These are phyloP conservation scores for Dione juno DNA, from an alignment of 2,888 invertebrate genomes.

Conservation along the genomic window DNA sequence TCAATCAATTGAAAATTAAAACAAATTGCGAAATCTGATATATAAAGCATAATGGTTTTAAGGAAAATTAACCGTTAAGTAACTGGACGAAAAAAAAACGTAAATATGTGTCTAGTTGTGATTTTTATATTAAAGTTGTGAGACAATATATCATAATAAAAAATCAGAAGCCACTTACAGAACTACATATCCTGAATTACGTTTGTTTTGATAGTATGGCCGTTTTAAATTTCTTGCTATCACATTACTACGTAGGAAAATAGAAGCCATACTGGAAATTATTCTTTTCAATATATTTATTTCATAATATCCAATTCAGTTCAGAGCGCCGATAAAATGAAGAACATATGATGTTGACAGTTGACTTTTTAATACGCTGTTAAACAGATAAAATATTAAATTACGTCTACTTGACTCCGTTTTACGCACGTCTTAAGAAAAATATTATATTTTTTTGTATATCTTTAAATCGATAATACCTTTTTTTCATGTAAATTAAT, in stretches of 20 bases:
- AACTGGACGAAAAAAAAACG: no score
- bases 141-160: background rate
- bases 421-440: no score
- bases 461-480: no score
- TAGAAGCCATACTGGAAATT: slow-evolving; percentile 66
- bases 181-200: slow-evolving; percentile 86
- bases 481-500: no score
- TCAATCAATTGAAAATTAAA: no score
- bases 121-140: background rate
- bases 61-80: no score
- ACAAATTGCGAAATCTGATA: no score
- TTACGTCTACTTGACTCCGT: background rate
- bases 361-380: slow-evolving; percentile 16
- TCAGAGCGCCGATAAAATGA: slow-evolving; percentile 26
- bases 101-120: background rate
- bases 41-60: no score
- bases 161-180: slow-evolving; percentile 82
- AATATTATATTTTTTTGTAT: no score
- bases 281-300: slow-evolving; percentile 36
- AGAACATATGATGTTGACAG: slow-evolving; percentile 52
- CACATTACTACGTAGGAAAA: slow-evolving; percentile 70
- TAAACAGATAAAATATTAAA: slow-evolving; percentile 1
- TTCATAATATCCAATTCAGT: slow-evolving; percentile 36
- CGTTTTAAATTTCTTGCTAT: slow-evolving; percentile 68
- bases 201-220: slow-evolving; percentile 80